These are phyloP conservation scores for Cryptocephalus moraei DNA, from an alignment of 2,888 invertebrate species.

Conservation along the genomic window DNA sequence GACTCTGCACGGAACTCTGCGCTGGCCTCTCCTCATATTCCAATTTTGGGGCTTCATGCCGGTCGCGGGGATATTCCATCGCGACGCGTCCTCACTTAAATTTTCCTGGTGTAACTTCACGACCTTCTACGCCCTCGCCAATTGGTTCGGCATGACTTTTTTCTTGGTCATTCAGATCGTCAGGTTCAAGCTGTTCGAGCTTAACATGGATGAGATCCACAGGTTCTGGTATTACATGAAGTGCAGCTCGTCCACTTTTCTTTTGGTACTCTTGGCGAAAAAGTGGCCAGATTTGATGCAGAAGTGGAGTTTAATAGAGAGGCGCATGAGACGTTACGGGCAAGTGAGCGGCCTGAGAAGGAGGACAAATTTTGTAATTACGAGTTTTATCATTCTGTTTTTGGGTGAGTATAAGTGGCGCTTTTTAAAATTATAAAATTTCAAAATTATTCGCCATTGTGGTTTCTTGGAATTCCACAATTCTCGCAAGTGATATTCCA, in stretches of 20 bases:
- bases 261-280: conserved; percentile 2
- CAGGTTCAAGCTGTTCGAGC: conserved; percentile 1
- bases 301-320: too few species aligned
- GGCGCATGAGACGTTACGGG: too few species aligned
- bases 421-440: too few species aligned
- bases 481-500: too few species aligned
- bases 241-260: neutral
- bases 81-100: conserved; percentile 4
- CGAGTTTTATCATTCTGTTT: conserved; percentile 10
- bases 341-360: conserved; percentile 2
- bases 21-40: conserved; percentile 12
- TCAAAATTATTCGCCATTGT: too few species aligned
- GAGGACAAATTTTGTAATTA: conserved; percentile 6
- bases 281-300: conserved; percentile 1
- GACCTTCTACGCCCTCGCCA: conserved; percentile 11
- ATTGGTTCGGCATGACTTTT: conserved; percentile 5
- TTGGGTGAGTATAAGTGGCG: conserved; percentile 11
- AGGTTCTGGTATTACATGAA: conserved; percentile 1
- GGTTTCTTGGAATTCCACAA: too few species aligned
- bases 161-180: conserved; percentile 2
- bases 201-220: conserved; percentile 5
- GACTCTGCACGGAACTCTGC: conserved; percentile 7
- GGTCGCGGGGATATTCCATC: conserved; percentile 8
- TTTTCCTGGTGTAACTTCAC: conserved; percentile 16
- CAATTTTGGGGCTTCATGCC: conserved; percentile 20